phyloP scores from a whole-genome alignment of 2,888 invertebrate genomes.

The Plagiodera versicolora region DNA sequence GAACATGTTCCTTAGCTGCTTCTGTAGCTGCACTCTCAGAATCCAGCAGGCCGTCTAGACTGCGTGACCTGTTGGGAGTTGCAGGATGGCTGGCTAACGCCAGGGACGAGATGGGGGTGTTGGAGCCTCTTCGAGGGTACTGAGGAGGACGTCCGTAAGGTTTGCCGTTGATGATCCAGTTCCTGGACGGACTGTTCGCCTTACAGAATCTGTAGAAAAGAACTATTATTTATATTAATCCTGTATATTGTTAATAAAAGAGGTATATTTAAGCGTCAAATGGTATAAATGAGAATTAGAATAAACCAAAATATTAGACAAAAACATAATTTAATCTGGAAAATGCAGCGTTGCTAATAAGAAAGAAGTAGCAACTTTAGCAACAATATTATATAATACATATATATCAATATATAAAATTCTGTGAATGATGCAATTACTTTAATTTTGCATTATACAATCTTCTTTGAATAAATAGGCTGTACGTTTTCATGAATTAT shows the following conservation, averaged over 20 bases:
- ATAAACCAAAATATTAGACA: too few relatives aligned
- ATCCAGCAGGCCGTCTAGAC: slow-evolving; percentile 65
- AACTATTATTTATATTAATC: slow-evolving; percentile 32
- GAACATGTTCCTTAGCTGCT: slow-evolving; percentile 42
- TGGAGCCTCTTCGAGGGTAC: slow-evolving; percentile 51
- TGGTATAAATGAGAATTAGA: too few relatives aligned
- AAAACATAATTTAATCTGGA: too few relatives aligned
- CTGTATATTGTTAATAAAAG: background rate
- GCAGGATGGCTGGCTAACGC: slow-evolving; percentile 36
- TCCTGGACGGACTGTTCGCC: slow-evolving; percentile 66
- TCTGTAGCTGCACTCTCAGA: slow-evolving; percentile 39
- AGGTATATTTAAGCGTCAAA: slow-evolving; percentile 22
- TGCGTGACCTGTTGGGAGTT: slow-evolving; percentile 61
- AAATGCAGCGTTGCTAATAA: too few relatives aligned
- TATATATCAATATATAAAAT: too few relatives aligned
- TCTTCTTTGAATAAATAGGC: too few relatives aligned
- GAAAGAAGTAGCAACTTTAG: too few relatives aligned
- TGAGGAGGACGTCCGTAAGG: slow-evolving; percentile 49
- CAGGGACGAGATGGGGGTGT: slow-evolving; percentile 52
- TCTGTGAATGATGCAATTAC: too few relatives aligned
- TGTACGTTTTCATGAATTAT: too few relatives aligned
- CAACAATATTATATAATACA: too few relatives aligned
- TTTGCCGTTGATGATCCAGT: slow-evolving; percentile 58
- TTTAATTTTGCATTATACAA: too few relatives aligned
- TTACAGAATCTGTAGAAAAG: slow-evolving; percentile 63